Percentiles rank a stretch among this genome's conserved stretches.
phyloP scores from a whole-genome alignment of 2,113 vertebrate species.

The Equus przewalskii region DNA sequence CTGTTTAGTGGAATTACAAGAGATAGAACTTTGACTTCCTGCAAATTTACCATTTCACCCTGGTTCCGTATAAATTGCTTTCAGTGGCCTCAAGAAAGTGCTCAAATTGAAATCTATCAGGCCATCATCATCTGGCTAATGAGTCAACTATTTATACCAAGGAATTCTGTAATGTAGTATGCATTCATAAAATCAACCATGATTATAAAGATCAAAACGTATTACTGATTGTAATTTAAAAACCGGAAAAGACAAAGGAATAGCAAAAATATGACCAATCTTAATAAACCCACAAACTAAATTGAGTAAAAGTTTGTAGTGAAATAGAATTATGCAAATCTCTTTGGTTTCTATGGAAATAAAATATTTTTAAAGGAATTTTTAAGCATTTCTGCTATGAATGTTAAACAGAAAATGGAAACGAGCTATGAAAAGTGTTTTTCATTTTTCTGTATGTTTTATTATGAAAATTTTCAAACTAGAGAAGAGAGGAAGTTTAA shows the following conservation, averaged over 20 bases:
- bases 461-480: neutral
- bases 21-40: neutral
- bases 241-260: conserved; percentile 54
- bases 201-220: conserved; percentile 45
- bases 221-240: conserved; percentile 53
- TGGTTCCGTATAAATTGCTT: neutral
- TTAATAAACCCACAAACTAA: conserved; percentile 27
- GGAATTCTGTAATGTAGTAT: neutral
- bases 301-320: conserved; percentile 54
- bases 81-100: neutral
- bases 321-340: conserved; percentile 66
- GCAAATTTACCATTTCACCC: neutral
- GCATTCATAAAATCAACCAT: conserved; percentile 19
- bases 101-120: conserved; percentile 11
- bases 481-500: neutral
- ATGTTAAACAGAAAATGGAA: conserved; percentile 66
- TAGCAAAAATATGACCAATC: conserved; percentile 38
- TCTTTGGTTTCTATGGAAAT: conserved; percentile 75
- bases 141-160: neutral
- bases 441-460: conserved; percentile 53
- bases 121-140: conserved; percentile 14
- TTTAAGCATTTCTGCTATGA: conserved; percentile 40
- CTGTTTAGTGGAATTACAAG: conserved; percentile 1
- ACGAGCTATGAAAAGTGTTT: conserved; percentile 9
- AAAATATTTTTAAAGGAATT: conserved; percentile 66